Evolutionary conservation across 2,797 vertebrate genomes (phyloP).

Genomic region (Antrozous pallidus): DNA sequence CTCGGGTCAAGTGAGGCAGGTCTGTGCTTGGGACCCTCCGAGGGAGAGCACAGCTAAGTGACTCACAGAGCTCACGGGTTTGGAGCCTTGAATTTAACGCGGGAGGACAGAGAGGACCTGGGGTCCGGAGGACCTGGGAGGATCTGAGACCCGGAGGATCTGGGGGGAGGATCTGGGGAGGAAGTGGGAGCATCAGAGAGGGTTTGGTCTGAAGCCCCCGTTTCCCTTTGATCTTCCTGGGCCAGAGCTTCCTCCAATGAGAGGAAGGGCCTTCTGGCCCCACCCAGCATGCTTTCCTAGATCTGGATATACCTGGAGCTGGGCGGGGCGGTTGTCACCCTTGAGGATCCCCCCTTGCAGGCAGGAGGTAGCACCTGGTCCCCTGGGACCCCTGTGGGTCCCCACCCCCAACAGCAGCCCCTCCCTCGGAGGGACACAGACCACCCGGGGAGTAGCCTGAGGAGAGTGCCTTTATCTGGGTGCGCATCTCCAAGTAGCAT

Average conservation of each 20-base stretch:
- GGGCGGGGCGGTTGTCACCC: too few relatives aligned
- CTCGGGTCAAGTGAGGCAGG: background rate
- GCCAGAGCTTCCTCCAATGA: background rate
- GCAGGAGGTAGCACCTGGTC: background rate
- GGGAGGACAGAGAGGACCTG: background rate
- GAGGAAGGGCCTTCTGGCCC: background rate
- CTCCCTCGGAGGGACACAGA: background rate
- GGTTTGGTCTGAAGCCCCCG: background rate
- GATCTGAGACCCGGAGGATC: background rate
- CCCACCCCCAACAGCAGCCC: background rate
- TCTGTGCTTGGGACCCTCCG: rapidly evolving
- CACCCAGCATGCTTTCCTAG: background rate
- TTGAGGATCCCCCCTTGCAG: background rate
- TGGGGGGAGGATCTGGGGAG: background rate
- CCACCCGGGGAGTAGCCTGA: background rate
- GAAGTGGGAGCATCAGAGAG: background rate
- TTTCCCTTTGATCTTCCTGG: background rate
- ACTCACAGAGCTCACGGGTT: background rate
- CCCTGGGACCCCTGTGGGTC: background rate
- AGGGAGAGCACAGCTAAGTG: background rate
- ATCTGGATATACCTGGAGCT: background rate
- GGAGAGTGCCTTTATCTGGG: background rate
- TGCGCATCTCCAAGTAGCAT: background rate
- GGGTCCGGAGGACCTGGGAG: background rate
- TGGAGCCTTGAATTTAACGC: background rate